Evolutionary conservation across 2,113 vertebrate species (phyloP).

Genomic region (Tachysurus fulvidraco): DNA sequence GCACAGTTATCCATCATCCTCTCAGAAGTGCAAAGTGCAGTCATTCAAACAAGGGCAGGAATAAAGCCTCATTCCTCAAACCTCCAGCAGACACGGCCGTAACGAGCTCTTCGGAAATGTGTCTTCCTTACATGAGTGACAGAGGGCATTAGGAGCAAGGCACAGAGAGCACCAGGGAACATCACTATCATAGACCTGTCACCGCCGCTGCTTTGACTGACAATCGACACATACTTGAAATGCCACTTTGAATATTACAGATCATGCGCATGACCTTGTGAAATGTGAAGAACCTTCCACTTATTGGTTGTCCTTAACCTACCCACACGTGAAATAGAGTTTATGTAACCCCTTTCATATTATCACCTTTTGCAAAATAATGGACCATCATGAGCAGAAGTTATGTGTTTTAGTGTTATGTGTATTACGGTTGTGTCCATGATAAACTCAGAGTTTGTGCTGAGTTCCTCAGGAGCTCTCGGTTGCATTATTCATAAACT

Average conservation of each 20-base stretch:
- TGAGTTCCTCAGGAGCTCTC: too few species aligned
- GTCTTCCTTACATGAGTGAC: conserved; percentile 30
- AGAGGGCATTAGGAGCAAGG: conserved; percentile 8
- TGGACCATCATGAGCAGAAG: background rate
- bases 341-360: background rate
- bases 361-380: background rate
- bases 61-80: conserved; percentile 18
- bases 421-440: too few species aligned
- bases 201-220: conserved; percentile 11
- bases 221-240: conserved; percentile 12
- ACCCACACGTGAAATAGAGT: background rate
- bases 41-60: conserved; percentile 18
- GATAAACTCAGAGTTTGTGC: too few species aligned
- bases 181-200: conserved; percentile 22
- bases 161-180: background rate
- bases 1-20: conserved; percentile 29
- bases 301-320: background rate
- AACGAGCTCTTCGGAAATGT: conserved; percentile 26
- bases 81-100: conserved; percentile 5
- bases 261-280: background rate
- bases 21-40: conserved; percentile 2
- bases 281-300: background rate
- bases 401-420: background rate
- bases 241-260: conserved; percentile 1
- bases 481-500: too few species aligned